Base-by-base conservation (phyloP, 2,888 invertebrate genomes). In the Glaucopsyche alexis region DNA sequence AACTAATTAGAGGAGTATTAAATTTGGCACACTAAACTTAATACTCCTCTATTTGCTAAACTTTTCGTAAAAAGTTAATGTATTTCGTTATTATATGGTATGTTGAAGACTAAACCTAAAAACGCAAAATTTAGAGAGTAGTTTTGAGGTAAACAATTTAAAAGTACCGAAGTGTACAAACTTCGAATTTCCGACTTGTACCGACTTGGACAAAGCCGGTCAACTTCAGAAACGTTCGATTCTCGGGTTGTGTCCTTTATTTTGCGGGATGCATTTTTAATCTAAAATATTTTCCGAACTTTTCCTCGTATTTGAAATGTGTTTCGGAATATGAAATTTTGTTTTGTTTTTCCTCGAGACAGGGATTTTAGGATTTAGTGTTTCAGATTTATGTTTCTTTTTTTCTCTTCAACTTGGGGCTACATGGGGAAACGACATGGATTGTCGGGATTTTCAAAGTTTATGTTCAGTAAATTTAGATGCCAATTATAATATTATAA, bases 151-250 rank as follows among this genome's bases (percentile, higher is more conserved):
- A 14, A 72, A 84, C 82, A 81, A 82, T 82, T 83, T 81, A 78
- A 78, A 83, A 85, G 82, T 84, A 83, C 81, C 79, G 80, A 80
- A 80, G 82, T 80, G 81, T 75, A 75, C 79, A 81, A 75, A 75
- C 78, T 79, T 80, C 82, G 79, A 42, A 47, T 13, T 29, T 49
- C 49, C 79, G 82, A 84, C 80, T 85, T 81, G 83, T 79, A 79
- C 77, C 76, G 76, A 79, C 74, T 80, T 77, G 81, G 79, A 83
- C 82, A 81, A 80, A 77, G 80, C 77, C 75, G 73, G 55, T 67
- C 71, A 72, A 66, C 74, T 76, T 73, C 75, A 78, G 77, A 80
- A 78, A 77, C 74, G 76, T 78, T 76, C 74, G 73, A 78, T 76
- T 66, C 69, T 74, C 74, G 74, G 74, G 73, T 79, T 77, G 80